A percentile compares a stretch with the other conserved stretches of the same genome.
Conservation (phyloP, 2,113 vertebrate species). For the Gyps fulvus region DNA sequence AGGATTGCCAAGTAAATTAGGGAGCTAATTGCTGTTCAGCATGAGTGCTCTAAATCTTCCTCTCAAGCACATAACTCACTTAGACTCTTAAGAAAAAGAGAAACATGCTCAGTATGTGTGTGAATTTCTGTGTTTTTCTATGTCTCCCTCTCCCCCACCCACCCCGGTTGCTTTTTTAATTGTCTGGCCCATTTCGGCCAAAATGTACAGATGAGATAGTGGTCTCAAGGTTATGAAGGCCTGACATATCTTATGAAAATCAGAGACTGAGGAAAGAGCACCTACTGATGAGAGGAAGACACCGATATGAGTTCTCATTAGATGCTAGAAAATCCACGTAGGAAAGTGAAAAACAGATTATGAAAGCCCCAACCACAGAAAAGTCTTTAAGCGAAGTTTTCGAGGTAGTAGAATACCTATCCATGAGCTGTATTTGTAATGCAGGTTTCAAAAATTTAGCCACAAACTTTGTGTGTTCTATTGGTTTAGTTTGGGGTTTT, state of each 20-base stretch:
- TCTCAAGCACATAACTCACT: not conserved
- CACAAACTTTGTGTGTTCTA: not conserved
- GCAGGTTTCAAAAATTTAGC: not conserved
- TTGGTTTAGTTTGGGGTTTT: not conserved
- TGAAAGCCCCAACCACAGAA: too few relatives aligned
- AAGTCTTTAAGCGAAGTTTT: too few relatives aligned
- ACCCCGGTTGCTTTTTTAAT: not conserved
- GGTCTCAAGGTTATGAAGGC: not conserved
- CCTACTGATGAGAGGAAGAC: not conserved
- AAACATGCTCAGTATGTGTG: not conserved
- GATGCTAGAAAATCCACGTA: not conserved
- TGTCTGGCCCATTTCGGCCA: not conserved
- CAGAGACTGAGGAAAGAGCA: not conserved
- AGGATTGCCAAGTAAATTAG: not conserved
- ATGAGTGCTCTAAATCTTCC: conserved; percentile 1
- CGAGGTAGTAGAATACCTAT: not conserved
- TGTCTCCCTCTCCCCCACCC: not conserved
- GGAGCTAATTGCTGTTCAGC: not conserved
- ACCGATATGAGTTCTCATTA: not conserved
- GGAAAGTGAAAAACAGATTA: too few relatives aligned
- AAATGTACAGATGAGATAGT: not conserved
- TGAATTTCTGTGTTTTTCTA: not conserved
- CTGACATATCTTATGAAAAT: not conserved
- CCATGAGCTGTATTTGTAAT: not conserved
- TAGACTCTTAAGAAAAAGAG: not conserved